Base-by-base conservation (phyloP, 2,888 invertebrate genomes). In the Dicranocentrus wangi region DNA sequence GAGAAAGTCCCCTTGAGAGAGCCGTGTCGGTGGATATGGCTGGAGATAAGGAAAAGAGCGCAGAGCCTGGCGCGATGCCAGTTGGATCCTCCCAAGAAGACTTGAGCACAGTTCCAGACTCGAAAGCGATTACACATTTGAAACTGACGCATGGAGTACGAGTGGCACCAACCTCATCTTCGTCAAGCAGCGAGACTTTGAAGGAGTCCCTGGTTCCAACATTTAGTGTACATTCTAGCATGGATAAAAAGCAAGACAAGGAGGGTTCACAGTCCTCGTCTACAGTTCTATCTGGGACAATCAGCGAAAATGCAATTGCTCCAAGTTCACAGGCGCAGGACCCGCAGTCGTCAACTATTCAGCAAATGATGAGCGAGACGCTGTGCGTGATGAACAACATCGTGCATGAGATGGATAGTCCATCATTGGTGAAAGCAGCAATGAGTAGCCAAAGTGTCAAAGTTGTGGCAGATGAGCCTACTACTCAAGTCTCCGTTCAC, bases 21-120 rank as follows among this genome's bases (percentile, higher is more conserved):
- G 94, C 95, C 0, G 94, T 94, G 88, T 94, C 94, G 87, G 89
- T 95, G 55, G 95, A 95, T 85, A 93, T 94, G 88, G 93, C 93
- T 0, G 91, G 80, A 42, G 84, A 91, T 69, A 88, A 90, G 0
- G 89, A 89, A 5, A 65, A 90, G 89, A 55, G 83, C 13, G 75
- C 27, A 43, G 73, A 82, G 43, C 66, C 47, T 25, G 43, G 84
- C 61, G 93, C 93, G 87, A 93, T 93, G 87, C 90, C 93, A 27
- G 75, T 82, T 21, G 83, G 83, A 19, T 73, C 83, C 10, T 82
- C 85, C 0, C n/a, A 70, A 28, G 61, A 90, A 91, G 88, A 90
- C 90, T 83, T 92, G 91, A 87, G 92, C 92, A 87, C 92, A 91
- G 1, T 88, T 91, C 84, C 88, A 92, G 69, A 92, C 91, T 82